Base-by-base conservation (phyloP, 92 coral and sea anemone species). In the Parazoanthus darwini region DNA sequence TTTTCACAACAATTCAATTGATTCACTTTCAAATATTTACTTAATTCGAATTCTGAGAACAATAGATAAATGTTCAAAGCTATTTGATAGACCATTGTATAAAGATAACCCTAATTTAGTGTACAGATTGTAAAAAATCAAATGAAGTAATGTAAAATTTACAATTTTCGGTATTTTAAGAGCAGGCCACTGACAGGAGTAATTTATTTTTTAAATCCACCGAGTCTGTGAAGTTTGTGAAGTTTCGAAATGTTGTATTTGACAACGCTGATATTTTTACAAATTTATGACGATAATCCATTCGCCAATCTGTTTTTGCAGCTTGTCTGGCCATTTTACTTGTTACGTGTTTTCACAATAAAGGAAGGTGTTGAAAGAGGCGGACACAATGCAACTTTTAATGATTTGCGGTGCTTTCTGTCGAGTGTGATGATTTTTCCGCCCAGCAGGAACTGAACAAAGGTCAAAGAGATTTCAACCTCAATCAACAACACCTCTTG, bases 261-360 rank as follows among this genome's bases (percentile, higher is more conserved):
- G 79, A 84, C 87, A 84, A 84, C 46, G 59, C 51, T 84, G 44
- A 71, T 48, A 46, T 70, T 84, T 44, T 84, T 68, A 39, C 38
- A 72, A 72, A 46, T 46, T 36, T 80, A 23, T 80, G 85, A 80
- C 85, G 37, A 23, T 29, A 84, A 84, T 68, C 72, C 87, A 84
- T 43, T 84, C 87, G 78, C 63, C 87, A 84, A 84, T 84, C 77
- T 84, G 87, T 84, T 84, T 16, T 84, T 84, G 74, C 87, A 84
- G 87, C 87, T 84, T 84, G 85, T 73, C 48, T 84, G 78, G 36
- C 26, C 67, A 84, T 84, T 84, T 29, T 50, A 23, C 87, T 13
- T 33, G 70, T 63, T 20, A 72, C 79, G 79, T 44, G 56, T 46
- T 26, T 84, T 46, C 67, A 46, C 79, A 84, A 84, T 84, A 84